Evolutionary conservation across 2,113 vertebrate genomes (phyloP), one percentile per base, ranked within the genome.

Genomic region (Tachuris rubrigastra): DNA sequence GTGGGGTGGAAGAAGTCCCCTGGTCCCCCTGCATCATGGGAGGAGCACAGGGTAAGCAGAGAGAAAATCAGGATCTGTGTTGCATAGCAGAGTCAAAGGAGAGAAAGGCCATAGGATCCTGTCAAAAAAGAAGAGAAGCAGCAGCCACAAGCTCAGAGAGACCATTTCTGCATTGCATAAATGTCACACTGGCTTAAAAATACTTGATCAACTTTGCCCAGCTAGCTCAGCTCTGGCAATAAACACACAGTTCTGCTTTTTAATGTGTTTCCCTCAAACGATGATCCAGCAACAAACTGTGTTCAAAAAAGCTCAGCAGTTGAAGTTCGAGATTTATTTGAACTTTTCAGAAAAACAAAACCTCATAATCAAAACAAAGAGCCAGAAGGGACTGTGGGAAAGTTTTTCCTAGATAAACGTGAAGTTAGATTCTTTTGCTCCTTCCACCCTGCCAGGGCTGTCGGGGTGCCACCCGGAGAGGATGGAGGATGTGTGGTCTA

Each of bases 341-440:
- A 94, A 87, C 87, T 95, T 81, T 75, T 69, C 65, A 73, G 86
- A 83, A 87, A 93, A 96, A 91, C 71, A 94, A 95, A 82, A 78
- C 55, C 78, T 85, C 81, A 8, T 52, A 92, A 85, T 72, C 56
- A 72, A 93, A 95, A 77, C 86, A 90, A 78, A 41, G 75, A 92
- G 39, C 15, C 89, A 87, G 63, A 85, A 86, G 50, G 60, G 83
- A 77, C 87, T 96, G 95, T 95, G 95, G 82, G 92, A 94, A 96
- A 77, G 68, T 63, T 90, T 62, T 88, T 69, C 92, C 68, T 92
- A 33, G 66, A 55, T 65, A 89, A 89, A 91, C 0, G 71, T 42
- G 78, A 77, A 53, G 59, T 74, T 42, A 60, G 83, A 62, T 89
- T 71, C 22, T 73, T 58, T 66, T 76, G 58, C 78, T 77, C 89